phyloP scores from a whole-genome alignment of 2,888 invertebrate genomes.

The Aromia moschata region DNA sequence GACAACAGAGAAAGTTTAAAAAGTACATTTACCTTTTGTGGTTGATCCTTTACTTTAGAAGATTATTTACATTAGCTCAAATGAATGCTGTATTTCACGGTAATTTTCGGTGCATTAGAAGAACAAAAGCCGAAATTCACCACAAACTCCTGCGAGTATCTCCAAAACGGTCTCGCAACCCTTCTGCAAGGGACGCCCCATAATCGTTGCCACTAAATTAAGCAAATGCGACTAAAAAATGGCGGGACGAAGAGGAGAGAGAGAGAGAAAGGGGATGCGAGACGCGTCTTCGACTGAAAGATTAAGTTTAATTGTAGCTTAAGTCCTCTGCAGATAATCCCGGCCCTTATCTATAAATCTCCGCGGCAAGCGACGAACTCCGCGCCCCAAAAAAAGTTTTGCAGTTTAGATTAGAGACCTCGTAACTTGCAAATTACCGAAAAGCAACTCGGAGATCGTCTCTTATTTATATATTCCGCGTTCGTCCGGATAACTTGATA shows the following conservation, averaged over 20 bases:
- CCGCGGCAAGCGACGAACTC: constrained; percentile 39
- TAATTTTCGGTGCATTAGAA: too few relatives aligned
- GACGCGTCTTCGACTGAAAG: constrained; percentile 46
- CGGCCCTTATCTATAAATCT: constrained; percentile 49
- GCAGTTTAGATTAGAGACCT: constrained; percentile 43
- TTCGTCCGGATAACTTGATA: constrained; percentile 11
- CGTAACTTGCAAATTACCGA: constrained; percentile 45
- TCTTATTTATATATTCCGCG: constrained; percentile 39
- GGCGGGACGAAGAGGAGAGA: constrained; percentile 1
- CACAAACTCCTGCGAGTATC: too few relatives aligned
- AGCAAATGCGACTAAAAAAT: constrained; percentile 28
- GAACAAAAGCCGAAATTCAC: too few relatives aligned
- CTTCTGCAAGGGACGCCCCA: constrained; percentile 3
- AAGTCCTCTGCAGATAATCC: constrained; percentile 54
- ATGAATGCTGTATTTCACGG: too few relatives aligned
- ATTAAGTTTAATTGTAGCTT: constrained; percentile 56
- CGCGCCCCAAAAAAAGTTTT: constrained; percentile 32
- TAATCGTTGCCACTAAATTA: constrained; percentile 27
- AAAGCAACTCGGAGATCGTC: constrained; percentile 35
- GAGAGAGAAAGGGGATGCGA: constrained; percentile 30
- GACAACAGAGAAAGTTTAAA: too few relatives aligned
- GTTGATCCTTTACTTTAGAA: too few relatives aligned
- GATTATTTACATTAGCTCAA: too few relatives aligned
- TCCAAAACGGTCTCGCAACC: too few relatives aligned
- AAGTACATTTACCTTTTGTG: too few relatives aligned